A percentile compares a stretch with the other conserved stretches of the same genome.
Evolutionary conservation across 2,113 vertebrate species (phyloP).

Genomic region (Grammomys dolichurus): DNA sequence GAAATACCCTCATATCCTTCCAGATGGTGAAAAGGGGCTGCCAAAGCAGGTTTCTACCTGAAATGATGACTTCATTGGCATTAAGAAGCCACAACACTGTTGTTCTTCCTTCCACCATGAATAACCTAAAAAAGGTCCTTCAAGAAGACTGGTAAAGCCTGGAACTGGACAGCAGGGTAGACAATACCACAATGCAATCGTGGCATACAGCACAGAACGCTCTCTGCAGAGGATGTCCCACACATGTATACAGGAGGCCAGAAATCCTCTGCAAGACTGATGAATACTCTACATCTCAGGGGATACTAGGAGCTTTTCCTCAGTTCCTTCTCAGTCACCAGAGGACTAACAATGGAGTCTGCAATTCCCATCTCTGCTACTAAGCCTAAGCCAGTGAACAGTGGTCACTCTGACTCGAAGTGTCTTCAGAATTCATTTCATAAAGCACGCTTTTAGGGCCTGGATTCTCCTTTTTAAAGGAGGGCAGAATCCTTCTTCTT

Average conservation of each 20-base stretch:
- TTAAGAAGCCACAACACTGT: not conserved
- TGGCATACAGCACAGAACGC: not conserved
- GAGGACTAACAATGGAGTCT: slow-evolving; percentile 42
- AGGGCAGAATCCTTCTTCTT: slow-evolving; percentile 42
- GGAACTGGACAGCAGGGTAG: not conserved
- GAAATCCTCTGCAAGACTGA: slow-evolving; percentile 39
- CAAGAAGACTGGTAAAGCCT: not conserved
- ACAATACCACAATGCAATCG: not conserved
- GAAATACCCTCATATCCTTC: not conserved
- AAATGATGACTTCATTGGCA: slow-evolving; percentile 32
- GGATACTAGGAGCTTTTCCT: slow-evolving; percentile 17
- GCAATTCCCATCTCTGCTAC: slow-evolving; percentile 58
- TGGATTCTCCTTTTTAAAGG: slow-evolving; percentile 18
- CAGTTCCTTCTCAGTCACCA: slow-evolving; percentile 13
- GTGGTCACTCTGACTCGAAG: slow-evolving; percentile 46
- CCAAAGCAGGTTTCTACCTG: not conserved
- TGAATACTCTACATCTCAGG: not conserved
- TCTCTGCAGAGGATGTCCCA: slow-evolving; percentile 26
- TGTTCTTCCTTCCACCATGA: not conserved
- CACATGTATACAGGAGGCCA: not conserved
- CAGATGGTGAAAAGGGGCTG: slow-evolving; percentile 7
- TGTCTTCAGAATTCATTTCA: slow-evolving; percentile 16
- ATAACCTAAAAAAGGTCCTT: not conserved
- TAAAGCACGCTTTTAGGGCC: slow-evolving; percentile 24
- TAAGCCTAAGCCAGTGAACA: slow-evolving; percentile 61